Base-by-base conservation (phyloP, 92 coral and sea anemone species). In the Epizoanthus stellaris region DNA sequence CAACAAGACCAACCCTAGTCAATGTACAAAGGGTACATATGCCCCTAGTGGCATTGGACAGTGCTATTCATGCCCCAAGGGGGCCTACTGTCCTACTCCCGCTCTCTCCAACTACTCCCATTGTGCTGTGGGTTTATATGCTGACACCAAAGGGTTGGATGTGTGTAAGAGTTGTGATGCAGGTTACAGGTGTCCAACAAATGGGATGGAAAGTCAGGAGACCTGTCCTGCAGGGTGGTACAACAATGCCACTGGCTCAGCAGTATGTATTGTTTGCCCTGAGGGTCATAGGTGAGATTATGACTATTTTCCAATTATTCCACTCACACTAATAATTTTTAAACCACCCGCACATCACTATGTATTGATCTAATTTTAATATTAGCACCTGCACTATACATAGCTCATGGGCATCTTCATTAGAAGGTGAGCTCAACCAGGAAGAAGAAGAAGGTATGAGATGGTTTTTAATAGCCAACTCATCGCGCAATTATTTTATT, bases 61-160 rank as follows among this genome's bases (percentile, higher is more conserved):
- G 59, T 95, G 95, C 73, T 67, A 70, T 15, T 19, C 88, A 6
- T 95, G 96, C 56, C 89, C 90, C 21, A 87, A 86, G 62, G 96
- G 91, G 16, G 67, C 93, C 19, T 53, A 59, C 15, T 92, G 91
- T 15, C 89, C 93, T 10, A 64, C 81, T 34, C 56, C 86, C 43
- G 86, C 84, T 71, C 83, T 89, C 12, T 62, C 93, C 58, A 69
- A 88, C 53, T 87, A 87, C 81, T 75, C 82, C 30, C 86, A 89
- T 70, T 95, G 98, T 82, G 69, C 88, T 20, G 93, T 89, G 67
- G 96, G 96, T 57, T 91, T 95, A 7, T 86, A 88, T 75, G 84
- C 98, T 15, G 87, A 85, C 75, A 71, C 43, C 15, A 76, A 80
- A 30, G 84, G 85, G 49, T 70, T 85, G 65, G 87, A 82, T 30